These are phyloP conservation scores for Numenius arquata DNA, from an alignment of 2,113 vertebrate genomes.

Conservation along the genomic window DNA sequence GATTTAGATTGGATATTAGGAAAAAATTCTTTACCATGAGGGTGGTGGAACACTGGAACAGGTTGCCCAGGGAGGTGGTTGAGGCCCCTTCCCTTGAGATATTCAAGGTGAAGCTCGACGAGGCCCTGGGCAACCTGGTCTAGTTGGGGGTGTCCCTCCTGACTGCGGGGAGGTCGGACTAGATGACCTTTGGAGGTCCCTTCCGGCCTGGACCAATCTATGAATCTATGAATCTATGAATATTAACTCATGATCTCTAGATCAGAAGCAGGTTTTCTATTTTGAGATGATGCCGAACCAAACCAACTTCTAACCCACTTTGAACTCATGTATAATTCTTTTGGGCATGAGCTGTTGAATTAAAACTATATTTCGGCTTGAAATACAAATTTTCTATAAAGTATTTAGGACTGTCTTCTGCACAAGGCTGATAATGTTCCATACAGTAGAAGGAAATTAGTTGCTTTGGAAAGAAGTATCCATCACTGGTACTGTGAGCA, in stretches of 20 bases:
- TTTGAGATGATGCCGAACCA: background rate
- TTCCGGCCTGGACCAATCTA: no score
- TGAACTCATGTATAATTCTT: background rate
- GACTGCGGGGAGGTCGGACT: no score
- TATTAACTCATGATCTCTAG: background rate
- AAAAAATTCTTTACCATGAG: no score
- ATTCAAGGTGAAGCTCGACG: no score
- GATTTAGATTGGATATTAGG: no score
- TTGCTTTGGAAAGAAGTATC: background rate
- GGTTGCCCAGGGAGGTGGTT: no score
- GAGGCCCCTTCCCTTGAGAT: no score
- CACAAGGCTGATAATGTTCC: background rate
- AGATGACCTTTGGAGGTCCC: no score
- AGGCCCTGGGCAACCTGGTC: no score
- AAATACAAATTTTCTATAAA: background rate
- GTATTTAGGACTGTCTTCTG: background rate
- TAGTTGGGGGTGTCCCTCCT: no score
- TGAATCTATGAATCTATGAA: no score
- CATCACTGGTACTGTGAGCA: background rate
- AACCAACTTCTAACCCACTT: background rate
- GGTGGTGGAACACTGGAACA: no score
- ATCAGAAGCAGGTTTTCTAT: background rate
- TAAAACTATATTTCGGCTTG: background rate
- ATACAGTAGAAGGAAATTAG: background rate
- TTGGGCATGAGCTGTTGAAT: background rate